Evolutionary conservation across 2,113 vertebrate species (phyloP).

Genomic region (Tyrannus savana): DNA sequence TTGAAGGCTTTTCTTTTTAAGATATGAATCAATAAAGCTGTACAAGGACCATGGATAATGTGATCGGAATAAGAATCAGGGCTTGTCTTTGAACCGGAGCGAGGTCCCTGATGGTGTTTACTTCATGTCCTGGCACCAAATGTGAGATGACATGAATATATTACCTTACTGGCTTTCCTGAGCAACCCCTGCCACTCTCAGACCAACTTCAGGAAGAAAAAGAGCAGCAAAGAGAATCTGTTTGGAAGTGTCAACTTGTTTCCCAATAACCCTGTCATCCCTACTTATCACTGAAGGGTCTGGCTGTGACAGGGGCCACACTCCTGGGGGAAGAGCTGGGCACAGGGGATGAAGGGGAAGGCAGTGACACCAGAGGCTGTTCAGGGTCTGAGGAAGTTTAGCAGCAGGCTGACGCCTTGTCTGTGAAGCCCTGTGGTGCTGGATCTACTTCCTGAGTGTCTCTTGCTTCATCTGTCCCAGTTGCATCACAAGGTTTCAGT

Average conservation of each 20-base stretch:
- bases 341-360: neutral
- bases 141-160: slow-evolving; percentile 56
- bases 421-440: neutral
- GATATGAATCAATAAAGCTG: slow-evolving; percentile 65
- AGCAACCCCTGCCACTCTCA: slow-evolving; percentile 21
- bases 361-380: neutral
- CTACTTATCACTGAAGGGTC: neutral
- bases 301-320: neutral
- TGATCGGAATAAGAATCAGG: slow-evolving; percentile 62
- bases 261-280: neutral
- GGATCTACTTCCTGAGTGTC: neutral
- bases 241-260: slow-evolving; percentile 24
- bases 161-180: slow-evolving; percentile 53
- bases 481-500: neutral
- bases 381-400: neutral
- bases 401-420: neutral
- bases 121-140: slow-evolving; percentile 59
- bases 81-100: slow-evolving; percentile 53
- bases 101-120: slow-evolving; percentile 58
- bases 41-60: slow-evolving; percentile 49
- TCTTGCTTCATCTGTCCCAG: neutral
- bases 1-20: slow-evolving; percentile 66
- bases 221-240: slow-evolving; percentile 24
- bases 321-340: neutral
- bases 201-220: slow-evolving; percentile 33